Percentiles rank a stretch among this genome's conserved stretches.
These are phyloP conservation scores for Hypanus sabinus DNA, from an alignment of 2,113 vertebrate genomes.

Conservation along the genomic window DNA sequence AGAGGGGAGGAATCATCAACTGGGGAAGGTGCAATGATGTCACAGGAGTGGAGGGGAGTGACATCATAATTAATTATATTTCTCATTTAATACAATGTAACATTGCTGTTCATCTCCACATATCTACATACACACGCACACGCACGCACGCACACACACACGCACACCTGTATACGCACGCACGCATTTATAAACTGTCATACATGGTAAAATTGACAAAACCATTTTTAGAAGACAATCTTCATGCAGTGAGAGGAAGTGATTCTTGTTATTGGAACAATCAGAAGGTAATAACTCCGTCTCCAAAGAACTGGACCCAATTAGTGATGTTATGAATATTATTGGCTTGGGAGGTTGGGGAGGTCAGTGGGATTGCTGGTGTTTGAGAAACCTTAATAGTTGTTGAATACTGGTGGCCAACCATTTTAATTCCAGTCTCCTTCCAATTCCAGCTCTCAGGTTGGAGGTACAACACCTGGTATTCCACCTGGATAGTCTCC, in stretches of 20 bases:
- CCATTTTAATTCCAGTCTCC: too few relatives aligned
- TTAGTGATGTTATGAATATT: background rate
- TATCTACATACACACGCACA: too few relatives aligned
- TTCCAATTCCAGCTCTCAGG: too few relatives aligned
- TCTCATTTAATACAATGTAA: background rate
- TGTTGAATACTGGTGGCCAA: too few relatives aligned
- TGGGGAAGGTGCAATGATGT: background rate
- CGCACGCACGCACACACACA: background rate
- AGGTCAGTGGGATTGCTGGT: background rate
- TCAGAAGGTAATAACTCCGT: background rate
- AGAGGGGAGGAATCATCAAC: background rate
- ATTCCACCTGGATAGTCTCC: too few relatives aligned
- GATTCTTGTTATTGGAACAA: background rate
- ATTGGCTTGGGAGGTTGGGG: background rate
- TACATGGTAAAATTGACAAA: background rate
- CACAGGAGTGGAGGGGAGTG: background rate
- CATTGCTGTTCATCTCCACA: background rate
- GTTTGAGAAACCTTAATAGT: too few relatives aligned
- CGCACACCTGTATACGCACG: too few relatives aligned
- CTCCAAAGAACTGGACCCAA: background rate
- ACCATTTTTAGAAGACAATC: background rate
- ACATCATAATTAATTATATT: conserved; percentile 26
- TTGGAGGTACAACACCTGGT: too few relatives aligned
- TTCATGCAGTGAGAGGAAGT: background rate
- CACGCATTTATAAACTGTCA: background rate